Evolutionary conservation across 1,140 invertebrate species (phyloP).

Genomic region (Gonatopus flavifemur): DNA sequence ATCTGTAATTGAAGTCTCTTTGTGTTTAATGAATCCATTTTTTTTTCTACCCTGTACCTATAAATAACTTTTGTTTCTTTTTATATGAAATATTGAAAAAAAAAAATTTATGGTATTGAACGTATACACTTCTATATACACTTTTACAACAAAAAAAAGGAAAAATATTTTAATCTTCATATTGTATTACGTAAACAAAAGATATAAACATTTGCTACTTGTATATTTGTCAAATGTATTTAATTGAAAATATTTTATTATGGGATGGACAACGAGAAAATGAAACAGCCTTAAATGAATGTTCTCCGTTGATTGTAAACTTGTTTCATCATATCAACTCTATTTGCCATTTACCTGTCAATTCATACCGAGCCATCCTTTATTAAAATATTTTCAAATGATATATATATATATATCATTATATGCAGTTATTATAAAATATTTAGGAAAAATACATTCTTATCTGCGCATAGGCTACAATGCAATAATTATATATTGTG

Average conservation of each 20-base stretch:
- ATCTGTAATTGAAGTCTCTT: slow-evolving; percentile 38
- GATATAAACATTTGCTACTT: slow-evolving; percentile 49
- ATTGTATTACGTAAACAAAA: slow-evolving; percentile 46
- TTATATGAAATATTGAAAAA: slow-evolving; percentile 49
- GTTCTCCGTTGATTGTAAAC: slow-evolving; percentile 30
- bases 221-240: slow-evolving; percentile 43
- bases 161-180: slow-evolving; percentile 53
- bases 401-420: too few relatives aligned
- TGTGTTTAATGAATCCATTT: slow-evolving; percentile 33
- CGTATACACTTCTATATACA: slow-evolving; percentile 51
- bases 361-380: slow-evolving; percentile 40
- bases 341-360: slow-evolving; percentile 45
- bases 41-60: slow-evolving; percentile 54
- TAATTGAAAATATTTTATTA: slow-evolving; percentile 51
- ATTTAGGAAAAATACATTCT: slow-evolving; percentile 48
- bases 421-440: slow-evolving; percentile 44
- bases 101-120: slow-evolving; percentile 52
- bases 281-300: slow-evolving; percentile 23
- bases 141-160: slow-evolving; percentile 45
- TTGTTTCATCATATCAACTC: slow-evolving; percentile 40
- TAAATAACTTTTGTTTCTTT: slow-evolving; percentile 51
- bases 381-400: slow-evolving; percentile 47
- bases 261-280: slow-evolving; percentile 37
- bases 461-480: slow-evolving; percentile 54
- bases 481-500: slow-evolving; percentile 57